Evolutionary conservation across 2,113 vertebrate species (phyloP).

Genomic region (Nibea albiflora): DNA sequence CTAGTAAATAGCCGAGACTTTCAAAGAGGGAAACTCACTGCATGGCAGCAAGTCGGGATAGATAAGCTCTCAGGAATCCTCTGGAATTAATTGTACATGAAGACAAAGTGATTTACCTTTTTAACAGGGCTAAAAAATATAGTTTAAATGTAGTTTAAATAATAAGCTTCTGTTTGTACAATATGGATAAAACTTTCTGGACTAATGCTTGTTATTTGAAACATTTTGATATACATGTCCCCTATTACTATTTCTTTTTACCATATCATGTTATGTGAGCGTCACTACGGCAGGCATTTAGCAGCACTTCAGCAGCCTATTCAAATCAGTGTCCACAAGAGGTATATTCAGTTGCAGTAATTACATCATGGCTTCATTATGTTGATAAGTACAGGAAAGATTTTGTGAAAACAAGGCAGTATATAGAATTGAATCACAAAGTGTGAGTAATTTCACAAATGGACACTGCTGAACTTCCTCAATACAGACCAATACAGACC

Average conservation of each 20-base stretch:
- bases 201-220: not conserved
- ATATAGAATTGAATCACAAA: too few relatives aligned
- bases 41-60: not conserved
- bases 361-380: not conserved
- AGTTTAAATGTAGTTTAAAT: too few relatives aligned
- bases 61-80: not conserved
- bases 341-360: not conserved
- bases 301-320: not conserved
- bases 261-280: not conserved
- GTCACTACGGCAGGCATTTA: not conserved
- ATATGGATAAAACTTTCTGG: not conserved
- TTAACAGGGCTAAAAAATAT: too few relatives aligned
- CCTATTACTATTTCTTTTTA: not conserved
- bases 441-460: too few relatives aligned
- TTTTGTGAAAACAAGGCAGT: not conserved
- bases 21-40: not conserved
- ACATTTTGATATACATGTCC: too few relatives aligned
- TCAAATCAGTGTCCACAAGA: not conserved
- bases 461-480: not conserved
- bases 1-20: not conserved
- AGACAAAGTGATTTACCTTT: slow-evolving; percentile 2
- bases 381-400: not conserved
- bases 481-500: not conserved
- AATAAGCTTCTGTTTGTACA: not conserved
- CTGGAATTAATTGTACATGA: not conserved